Base-by-base conservation (phyloP, 2,888 invertebrate genomes). In the Microchrysa polita region DNA sequence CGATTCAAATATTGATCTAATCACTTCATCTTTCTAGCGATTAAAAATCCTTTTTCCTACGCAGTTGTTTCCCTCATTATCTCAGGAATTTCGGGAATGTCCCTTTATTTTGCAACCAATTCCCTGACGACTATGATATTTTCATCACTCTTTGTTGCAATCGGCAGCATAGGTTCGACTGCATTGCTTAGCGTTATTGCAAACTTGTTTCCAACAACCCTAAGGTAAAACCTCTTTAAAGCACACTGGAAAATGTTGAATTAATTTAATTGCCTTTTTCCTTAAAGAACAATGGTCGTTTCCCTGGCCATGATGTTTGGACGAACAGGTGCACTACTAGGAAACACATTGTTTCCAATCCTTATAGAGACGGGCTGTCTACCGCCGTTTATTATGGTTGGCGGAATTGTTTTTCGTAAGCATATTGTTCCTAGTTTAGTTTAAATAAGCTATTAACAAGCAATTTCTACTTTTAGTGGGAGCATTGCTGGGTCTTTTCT, bases 241-340 rank as follows among this genome's bases (percentile, higher is more conserved):
- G 34, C 9, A 42, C n/a, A 9, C 12, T 42, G 12, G 42, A 42
- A 9, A 42, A n/a, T 27, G 34, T 63, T 53, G 16, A 7, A 12
- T n/a, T 5, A n/a, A 16, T 53, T 34, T 61, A 34, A 61, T 61
- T 61, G n/a, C 2, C 20, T 16, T 67, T 67, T 53, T 16, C 18
- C 9, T 34, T 61, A 14, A 67, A 92, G 92, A 81, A 92, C 92
- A 1, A 90, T 92, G 89, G 89, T 92, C 0, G 88, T 93, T 78
- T 89, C 92, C 0, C 86, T 89, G 4, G 89, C 90, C 44, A 87
- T 93, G 86, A 92, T 92, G 91, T 86, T 86, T 65, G 93, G 92
- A 1, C 86, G 93, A 52, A 79, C 89, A 14, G 93, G 93, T 5
- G 91, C 93, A 5, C 87, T 92, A 53, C 82, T 88, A 1, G 93